Evolutionary conservation across 2,797 vertebrate species (phyloP), one percentile per base, ranked within the genome.

Genomic region (Hybognathus amarus): DNA sequence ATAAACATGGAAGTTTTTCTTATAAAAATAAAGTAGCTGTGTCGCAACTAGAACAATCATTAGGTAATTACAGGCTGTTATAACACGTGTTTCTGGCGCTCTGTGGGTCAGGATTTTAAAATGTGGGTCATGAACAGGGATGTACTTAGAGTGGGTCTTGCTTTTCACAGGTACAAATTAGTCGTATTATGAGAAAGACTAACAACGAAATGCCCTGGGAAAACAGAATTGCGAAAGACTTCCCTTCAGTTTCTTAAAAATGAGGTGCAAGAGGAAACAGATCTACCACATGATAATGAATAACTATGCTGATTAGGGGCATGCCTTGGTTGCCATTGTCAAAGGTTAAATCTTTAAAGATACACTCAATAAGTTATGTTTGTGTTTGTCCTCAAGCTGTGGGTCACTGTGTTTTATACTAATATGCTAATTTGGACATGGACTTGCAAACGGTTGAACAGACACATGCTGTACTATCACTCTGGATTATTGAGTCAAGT

Each of bases 151-250:
- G 81, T 80, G 77, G 73, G 68, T 47, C 73, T 74, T 20, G 56
- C 74, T 80, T 87, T 84, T 85, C 45, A 42, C 90, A 90, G 90
- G 90, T 85, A 79, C 52, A 85, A 91, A 91, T 79, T 85, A 86
- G 68, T 83, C 85, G 79, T 73, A 75, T 85, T 85, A 80, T 87
- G 83, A 85, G 78, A 85, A 79, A 77, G 61, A 88, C 79, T 84
- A 84, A 63, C 27, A 2, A 27, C 0, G 20, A 36, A 74, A 81
- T 22, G 22, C 50, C 33, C 42, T 24, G 17, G 20, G 20, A 27
- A 82, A 66, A 4, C 40, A 73, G 40, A 70, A 59, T 5, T 20
- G 10, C 3, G 18, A 70, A 33, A 27, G 27, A 20, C 22, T 70
- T 38, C 30, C 42, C 13, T 64, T 4, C 6, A 9, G 2, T 66